phyloP scores from a whole-genome alignment of 1,140 invertebrate genomes.

The Phymastichus coffea region DNA sequence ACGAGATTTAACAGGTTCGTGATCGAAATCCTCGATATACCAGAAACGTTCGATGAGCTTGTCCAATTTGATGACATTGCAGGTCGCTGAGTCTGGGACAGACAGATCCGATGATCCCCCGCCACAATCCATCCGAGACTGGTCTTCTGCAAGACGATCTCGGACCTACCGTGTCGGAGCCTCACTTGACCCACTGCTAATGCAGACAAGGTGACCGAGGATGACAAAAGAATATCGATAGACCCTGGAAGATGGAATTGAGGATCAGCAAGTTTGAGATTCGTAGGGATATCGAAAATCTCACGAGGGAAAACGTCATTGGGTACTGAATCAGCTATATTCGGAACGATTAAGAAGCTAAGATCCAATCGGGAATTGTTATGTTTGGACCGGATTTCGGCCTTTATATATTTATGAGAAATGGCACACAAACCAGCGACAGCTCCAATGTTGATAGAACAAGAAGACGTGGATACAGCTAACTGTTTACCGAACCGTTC shows the following conservation, averaged over 20 bases:
- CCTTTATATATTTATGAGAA: background rate
- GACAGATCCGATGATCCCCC: too few species aligned
- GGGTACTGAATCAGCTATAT: background rate
- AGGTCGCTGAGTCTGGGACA: background rate
- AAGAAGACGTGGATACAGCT: background rate
- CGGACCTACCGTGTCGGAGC: background rate
- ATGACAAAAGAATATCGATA: background rate
- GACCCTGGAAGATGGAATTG: background rate
- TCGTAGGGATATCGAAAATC: background rate
- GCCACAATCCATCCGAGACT: background rate
- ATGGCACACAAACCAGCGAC: background rate
- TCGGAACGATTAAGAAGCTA: background rate
- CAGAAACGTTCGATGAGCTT: too few species aligned
- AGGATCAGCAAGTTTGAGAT: background rate
- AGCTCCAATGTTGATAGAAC: background rate
- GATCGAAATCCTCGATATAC: too few species aligned
- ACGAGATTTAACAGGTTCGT: too few species aligned
- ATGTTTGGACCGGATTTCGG: background rate
- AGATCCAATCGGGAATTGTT: background rate
- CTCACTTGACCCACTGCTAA: background rate
- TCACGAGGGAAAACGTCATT: background rate
- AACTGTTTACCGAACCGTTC: background rate
- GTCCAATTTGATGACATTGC: too few species aligned
- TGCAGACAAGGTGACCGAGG: background rate
- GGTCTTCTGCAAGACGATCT: background rate